Evolutionary conservation across 2,113 vertebrate species (phyloP).

Genomic region (Nothoprocta pentlandii): DNA sequence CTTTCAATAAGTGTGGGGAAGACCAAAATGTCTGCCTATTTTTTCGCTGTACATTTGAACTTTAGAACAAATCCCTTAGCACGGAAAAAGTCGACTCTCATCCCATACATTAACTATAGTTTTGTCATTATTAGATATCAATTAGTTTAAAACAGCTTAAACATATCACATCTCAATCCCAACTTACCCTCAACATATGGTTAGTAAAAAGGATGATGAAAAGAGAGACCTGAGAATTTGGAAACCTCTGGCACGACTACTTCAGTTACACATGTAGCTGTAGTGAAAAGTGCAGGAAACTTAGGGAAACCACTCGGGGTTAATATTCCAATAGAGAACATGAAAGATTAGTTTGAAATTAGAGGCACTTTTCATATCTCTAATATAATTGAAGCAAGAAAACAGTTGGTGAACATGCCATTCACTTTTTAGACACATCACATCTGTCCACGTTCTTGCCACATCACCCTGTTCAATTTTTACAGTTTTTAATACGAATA

Average conservation of each 20-base stretch:
- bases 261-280: slow-evolving; percentile 64
- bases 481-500: slow-evolving; percentile 79
- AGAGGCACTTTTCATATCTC: slow-evolving; percentile 68
- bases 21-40: neutral
- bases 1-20: neutral
- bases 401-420: slow-evolving; percentile 74
- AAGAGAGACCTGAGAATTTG: slow-evolving; percentile 42
- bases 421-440: slow-evolving; percentile 77
- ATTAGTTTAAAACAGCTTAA: slow-evolving; percentile 9
- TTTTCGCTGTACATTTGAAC: neutral
- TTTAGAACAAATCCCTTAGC: neutral
- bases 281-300: slow-evolving; percentile 51
- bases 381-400: slow-evolving; percentile 74
- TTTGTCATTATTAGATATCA: neutral
- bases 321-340: slow-evolving; percentile 69
- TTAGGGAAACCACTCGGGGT: slow-evolving; percentile 54
- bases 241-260: slow-evolving; percentile 42
- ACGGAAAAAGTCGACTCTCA: neutral
- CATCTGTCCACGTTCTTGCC: slow-evolving; percentile 72
- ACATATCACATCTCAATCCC: neutral
- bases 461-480: slow-evolving; percentile 71
- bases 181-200: neutral
- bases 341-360: slow-evolving; percentile 73
- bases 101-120: neutral
- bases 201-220: slow-evolving; percentile 56